Percentiles rank a stretch among this genome's conserved stretches.
Conservation (phyloP, 2,888 invertebrate species). For the Nymphalis polychloros region DNA sequence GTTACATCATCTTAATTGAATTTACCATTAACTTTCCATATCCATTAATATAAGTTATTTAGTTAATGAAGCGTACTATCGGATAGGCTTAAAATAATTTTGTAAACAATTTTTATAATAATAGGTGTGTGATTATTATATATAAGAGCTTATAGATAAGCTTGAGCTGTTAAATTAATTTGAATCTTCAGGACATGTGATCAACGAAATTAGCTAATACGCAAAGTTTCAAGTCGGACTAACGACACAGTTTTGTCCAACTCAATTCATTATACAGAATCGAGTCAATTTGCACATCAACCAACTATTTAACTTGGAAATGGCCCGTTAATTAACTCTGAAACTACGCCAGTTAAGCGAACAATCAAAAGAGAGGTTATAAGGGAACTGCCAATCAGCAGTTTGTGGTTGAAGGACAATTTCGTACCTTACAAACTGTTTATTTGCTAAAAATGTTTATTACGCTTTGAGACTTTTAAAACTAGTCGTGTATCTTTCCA, state of each 20-base stretch:
- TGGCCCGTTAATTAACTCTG: slow-evolving; percentile 49
- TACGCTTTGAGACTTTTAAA: not conserved
- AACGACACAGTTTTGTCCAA: slow-evolving; percentile 36
- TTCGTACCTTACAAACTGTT: not conserved
- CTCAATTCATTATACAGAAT: slow-evolving; percentile 40
- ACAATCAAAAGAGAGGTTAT: slow-evolving; percentile 34
- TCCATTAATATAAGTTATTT: no score
- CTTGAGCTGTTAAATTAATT: not conserved
- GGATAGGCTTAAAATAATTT: no score
- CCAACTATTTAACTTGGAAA: slow-evolving; percentile 50
- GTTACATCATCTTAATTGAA: no score
- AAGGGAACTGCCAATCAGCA: slow-evolving; percentile 37
- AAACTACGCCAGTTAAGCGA: slow-evolving; percentile 42
- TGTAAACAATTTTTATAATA: no score
- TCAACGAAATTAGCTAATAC: slow-evolving; percentile 22
- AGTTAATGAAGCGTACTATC: no score
- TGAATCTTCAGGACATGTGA: slow-evolving; percentile 2
- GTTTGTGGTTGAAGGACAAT: slow-evolving; percentile 18
- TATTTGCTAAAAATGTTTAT: not conserved
- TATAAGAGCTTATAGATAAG: no score
- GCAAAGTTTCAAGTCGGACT: slow-evolving; percentile 25
- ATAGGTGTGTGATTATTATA: no score
- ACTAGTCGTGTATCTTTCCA: no score
- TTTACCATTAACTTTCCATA: no score
- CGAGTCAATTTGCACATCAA: slow-evolving; percentile 52